Percentiles rank a stretch among this genome's conserved stretches.
Conservation (phyloP, 2,113 vertebrate species). For the Tretioscincus oriximinensis region DNA sequence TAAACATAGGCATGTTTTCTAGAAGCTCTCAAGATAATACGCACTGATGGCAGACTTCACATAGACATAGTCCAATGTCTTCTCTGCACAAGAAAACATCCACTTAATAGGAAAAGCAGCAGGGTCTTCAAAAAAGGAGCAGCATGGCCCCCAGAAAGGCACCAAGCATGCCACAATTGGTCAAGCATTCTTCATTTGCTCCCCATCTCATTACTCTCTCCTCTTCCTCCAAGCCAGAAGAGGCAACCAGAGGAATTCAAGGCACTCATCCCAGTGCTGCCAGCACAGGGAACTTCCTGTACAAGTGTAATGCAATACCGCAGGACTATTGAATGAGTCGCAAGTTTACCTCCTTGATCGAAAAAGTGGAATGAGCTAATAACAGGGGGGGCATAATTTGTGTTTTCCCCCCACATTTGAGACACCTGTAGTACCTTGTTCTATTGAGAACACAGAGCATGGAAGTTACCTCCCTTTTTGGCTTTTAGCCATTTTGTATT, state of each 20-base stretch:
- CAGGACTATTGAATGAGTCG: slow-evolving; percentile 37
- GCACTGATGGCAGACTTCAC: slow-evolving; percentile 58
- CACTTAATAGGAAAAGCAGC: slow-evolving; percentile 41
- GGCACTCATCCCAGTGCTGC: slow-evolving; percentile 63
- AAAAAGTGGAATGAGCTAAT: slow-evolving; percentile 26
- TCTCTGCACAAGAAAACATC: slow-evolving; percentile 53
- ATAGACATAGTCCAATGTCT: slow-evolving; percentile 39
- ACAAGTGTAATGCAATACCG: slow-evolving; percentile 31
- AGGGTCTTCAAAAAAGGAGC: slow-evolving; percentile 39
- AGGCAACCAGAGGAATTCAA: slow-evolving; percentile 53
- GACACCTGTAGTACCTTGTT: not conserved
- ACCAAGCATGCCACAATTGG: slow-evolving; percentile 17
- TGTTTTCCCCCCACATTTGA: not conserved
- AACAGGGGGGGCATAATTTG: slow-evolving; percentile 21
- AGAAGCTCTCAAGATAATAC: slow-evolving; percentile 55
- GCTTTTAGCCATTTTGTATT: slow-evolving; percentile 27
- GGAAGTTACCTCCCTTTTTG: slow-evolving; percentile 28
- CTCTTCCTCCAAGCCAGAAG: slow-evolving; percentile 2
- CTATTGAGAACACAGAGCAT: slow-evolving; percentile 34
- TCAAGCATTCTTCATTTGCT: slow-evolving; percentile 19
- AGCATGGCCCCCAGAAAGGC: slow-evolving; percentile 38
- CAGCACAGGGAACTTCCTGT: slow-evolving; percentile 41
- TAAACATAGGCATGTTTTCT: slow-evolving; percentile 57
- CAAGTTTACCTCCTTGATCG: slow-evolving; percentile 41
- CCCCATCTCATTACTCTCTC: slow-evolving; percentile 13